These are phyloP conservation scores for Diplogasteroides magnus DNA, from an alignment of 1,140 invertebrate species.

Conservation along the genomic window DNA sequence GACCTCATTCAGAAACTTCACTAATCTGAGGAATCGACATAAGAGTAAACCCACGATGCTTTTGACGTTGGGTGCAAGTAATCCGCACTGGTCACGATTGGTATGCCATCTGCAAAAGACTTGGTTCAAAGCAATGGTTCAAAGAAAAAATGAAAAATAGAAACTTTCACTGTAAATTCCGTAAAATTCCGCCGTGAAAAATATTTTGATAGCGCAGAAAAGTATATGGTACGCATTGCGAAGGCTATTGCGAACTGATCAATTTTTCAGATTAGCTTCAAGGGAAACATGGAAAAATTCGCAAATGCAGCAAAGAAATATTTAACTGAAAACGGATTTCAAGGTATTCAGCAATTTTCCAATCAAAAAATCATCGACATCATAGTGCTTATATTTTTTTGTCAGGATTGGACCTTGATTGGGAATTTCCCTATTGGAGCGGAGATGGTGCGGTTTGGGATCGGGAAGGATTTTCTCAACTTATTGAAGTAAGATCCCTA, in stretches of 20 bases:
- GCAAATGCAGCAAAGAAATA: not conserved
- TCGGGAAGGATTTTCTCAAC: not conserved
- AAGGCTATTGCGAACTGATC: not conserved
- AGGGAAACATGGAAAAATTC: not conserved
- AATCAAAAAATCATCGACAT: not conserved
- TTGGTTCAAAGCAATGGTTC: no score
- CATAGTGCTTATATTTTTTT: not conserved
- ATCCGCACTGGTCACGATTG: not conserved
- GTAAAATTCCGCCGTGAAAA: no score
- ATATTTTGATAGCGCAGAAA: no score
- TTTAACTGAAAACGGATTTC: not conserved
- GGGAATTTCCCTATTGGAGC: not conserved
- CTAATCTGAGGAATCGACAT: not conserved
- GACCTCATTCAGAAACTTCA: not conserved
- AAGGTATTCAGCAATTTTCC: not conserved
- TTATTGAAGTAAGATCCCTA: not conserved
- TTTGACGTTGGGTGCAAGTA: not conserved
- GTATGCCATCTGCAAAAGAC: no score
- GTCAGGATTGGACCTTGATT: not conserved
- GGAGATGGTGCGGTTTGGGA: not conserved
- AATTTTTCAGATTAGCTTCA: not conserved
- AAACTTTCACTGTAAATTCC: not conserved
- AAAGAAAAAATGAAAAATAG: no score
- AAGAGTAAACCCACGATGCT: not conserved
- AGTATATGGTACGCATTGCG: no score